Percentiles rank a stretch among this genome's conserved stretches.
Evolutionary conservation across 2,888 invertebrate genomes (phyloP).

Genomic region (Venusia cambrica): DNA sequence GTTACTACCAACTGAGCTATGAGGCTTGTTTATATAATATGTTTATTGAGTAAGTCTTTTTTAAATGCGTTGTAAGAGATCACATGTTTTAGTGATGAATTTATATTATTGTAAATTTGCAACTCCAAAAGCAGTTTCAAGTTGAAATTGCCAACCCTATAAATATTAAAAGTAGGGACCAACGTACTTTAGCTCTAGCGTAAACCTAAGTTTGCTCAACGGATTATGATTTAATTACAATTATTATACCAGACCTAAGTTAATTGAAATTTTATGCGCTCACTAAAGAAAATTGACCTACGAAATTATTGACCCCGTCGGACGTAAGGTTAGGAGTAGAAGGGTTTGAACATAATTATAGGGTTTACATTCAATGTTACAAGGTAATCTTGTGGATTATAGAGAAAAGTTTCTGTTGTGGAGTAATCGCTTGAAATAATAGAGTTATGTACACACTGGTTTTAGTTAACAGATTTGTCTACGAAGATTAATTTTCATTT

Average conservation of each 20-base stretch:
- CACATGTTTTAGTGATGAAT: slow-evolving; percentile 9
- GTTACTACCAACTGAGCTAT: too few relatives aligned
- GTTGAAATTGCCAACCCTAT: slow-evolving; percentile 58
- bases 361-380: slow-evolving; percentile 26
- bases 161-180: too few relatives aligned
- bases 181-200: slow-evolving; percentile 40
- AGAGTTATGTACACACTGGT: too few relatives aligned
- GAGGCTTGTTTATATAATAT: too few relatives aligned
- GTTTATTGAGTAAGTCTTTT: too few relatives aligned
- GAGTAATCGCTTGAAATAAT: slow-evolving; percentile 9
- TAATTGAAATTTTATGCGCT: slow-evolving; percentile 72
- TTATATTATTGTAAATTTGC: neutral
- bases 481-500: too few relatives aligned
- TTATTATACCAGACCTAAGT: slow-evolving; percentile 59
- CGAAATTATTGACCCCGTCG: slow-evolving; percentile 57
- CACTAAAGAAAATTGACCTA: slow-evolving; percentile 53
- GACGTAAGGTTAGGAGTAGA: slow-evolving; percentile 41
- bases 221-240: slow-evolving; percentile 74
- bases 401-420: slow-evolving; percentile 3
- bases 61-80: too few relatives aligned
- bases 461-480: too few relatives aligned
- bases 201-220: slow-evolving; percentile 48
- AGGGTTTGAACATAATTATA: slow-evolving; percentile 44
- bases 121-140: neutral
- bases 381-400: slow-evolving; percentile 30